A percentile compares a stretch with the other conserved stretches of the same genome.
Evolutionary conservation across 37 sponge, comb jelly and placozoan genomes (phyloP).

Genomic region (Beroe forskalii): DNA sequence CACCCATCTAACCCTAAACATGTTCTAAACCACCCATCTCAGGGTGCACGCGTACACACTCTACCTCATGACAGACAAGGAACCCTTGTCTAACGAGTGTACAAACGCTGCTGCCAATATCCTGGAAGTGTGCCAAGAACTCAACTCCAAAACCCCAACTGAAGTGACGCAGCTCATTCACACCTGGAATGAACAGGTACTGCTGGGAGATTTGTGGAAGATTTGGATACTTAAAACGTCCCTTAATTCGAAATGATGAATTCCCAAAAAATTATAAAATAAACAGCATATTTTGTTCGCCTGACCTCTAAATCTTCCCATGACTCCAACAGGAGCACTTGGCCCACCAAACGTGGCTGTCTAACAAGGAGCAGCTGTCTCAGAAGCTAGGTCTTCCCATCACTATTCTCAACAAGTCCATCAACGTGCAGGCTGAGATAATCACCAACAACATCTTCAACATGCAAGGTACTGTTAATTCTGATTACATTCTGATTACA

Average conservation of each 20-base stretch:
- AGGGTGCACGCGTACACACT: constrained; percentile 62
- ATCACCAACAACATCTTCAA: constrained; percentile 53
- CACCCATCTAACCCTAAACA: too few relatives aligned
- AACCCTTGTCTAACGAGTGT: neutral
- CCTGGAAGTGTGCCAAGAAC: constrained; percentile 62
- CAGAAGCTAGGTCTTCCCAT: constrained; percentile 22
- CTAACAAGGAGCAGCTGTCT: neutral
- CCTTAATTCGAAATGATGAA: too few relatives aligned
- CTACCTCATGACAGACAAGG: constrained; percentile 59
- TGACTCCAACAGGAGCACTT: constrained; percentile 60
- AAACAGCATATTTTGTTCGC: too few relatives aligned
- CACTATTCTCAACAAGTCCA: constrained; percentile 50
- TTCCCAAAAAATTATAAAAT: too few relatives aligned
- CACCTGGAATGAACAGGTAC: constrained; percentile 50
- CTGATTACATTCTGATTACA: neutral
- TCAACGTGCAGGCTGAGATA: constrained; percentile 50
- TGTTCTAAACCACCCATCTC: too few relatives aligned
- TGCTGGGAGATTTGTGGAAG: too few relatives aligned
- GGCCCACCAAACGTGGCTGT: constrained; percentile 48
- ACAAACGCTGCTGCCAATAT: constrained; percentile 34
- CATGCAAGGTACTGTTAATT: neutral
- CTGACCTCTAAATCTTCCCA: too few relatives aligned
- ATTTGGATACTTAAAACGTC: too few relatives aligned
- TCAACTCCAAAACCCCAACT: constrained; percentile 26
- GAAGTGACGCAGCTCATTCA: constrained; percentile 26